These are phyloP conservation scores for Podarcis cretensis DNA, from an alignment of 2,113 vertebrate species.

Conservation along the genomic window DNA sequence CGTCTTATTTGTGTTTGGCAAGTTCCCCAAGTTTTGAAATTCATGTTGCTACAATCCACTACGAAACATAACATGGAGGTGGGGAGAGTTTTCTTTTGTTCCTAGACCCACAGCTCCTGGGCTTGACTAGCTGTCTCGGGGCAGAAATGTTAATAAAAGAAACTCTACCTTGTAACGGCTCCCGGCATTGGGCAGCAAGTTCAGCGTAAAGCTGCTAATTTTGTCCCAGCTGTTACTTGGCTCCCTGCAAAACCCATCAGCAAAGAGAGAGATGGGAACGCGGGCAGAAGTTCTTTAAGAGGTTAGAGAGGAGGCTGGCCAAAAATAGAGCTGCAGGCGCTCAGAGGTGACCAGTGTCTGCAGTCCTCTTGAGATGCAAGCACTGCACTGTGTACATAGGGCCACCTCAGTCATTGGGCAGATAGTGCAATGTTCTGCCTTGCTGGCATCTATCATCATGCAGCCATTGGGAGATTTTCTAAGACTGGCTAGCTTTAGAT, in stretches of 20 bases:
- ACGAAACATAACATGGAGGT: too few species aligned
- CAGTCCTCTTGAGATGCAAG: neutral
- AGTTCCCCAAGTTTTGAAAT: neutral
- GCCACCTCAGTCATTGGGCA: neutral
- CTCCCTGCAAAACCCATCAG: neutral
- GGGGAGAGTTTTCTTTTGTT: too few species aligned
- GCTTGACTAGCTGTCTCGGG: neutral
- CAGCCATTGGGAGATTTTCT: neutral
- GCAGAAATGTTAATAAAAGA: conserved; percentile 46
- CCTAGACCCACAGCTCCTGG: neutral
- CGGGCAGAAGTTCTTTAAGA: neutral
- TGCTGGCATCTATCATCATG: too few species aligned
- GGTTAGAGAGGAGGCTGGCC: neutral
- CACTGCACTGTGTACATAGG: neutral
- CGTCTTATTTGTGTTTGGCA: neutral
- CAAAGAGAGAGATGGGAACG: rapidly evolving
- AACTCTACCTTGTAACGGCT: neutral
- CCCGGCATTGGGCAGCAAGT: neutral
- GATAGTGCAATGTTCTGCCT: neutral
- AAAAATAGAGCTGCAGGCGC: neutral
- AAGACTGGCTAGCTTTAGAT: too few species aligned
- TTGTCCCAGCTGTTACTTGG: neutral
- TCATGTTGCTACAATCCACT: too few species aligned
- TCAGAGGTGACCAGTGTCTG: too few species aligned
- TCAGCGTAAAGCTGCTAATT: conserved; percentile 5